Evolutionary conservation across 2,113 vertebrate genomes (phyloP).

Genomic region (Lepisosteus osseus): DNA sequence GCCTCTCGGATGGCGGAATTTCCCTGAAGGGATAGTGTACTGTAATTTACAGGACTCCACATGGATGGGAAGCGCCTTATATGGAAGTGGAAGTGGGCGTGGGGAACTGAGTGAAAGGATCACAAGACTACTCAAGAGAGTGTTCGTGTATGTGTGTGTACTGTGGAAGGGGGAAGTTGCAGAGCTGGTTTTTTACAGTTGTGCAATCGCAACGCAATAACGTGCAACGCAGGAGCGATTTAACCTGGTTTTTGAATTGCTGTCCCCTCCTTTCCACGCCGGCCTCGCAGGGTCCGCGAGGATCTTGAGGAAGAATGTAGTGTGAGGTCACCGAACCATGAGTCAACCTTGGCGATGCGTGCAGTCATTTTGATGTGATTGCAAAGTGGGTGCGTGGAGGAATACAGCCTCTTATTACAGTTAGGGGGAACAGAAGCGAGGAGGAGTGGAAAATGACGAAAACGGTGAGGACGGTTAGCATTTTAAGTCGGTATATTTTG

Average conservation of each 20-base stretch:
- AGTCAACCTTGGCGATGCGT: constrained; percentile 68
- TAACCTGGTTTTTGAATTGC: constrained; percentile 18
- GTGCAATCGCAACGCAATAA: constrained; percentile 50
- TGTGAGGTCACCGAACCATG: constrained; percentile 69
- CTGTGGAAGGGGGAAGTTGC: constrained; percentile 36
- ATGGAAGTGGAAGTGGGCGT: constrained; percentile 69
- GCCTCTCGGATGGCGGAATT: constrained; percentile 59
- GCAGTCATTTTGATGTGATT: constrained; percentile 60
- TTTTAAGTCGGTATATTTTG: neutral
- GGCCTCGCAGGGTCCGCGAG: constrained; percentile 24
- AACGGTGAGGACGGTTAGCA: constrained; percentile 43
- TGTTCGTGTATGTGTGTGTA: constrained; percentile 32
- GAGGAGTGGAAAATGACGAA: constrained; percentile 28
- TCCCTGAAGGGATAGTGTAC: constrained; percentile 61
- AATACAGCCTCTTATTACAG: constrained; percentile 16
- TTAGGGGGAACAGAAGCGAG: constrained; percentile 26
- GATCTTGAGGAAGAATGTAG: constrained; percentile 41
- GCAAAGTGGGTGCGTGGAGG: constrained; percentile 48
- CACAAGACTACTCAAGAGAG: constrained; percentile 62
- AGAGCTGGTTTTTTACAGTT: constrained; percentile 3
- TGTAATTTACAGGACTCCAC: constrained; percentile 56
- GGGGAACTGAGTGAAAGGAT: constrained; percentile 45
- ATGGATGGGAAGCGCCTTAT: constrained; percentile 58
- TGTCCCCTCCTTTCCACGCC: constrained; percentile 18
- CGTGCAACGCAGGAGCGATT: constrained; percentile 39